Percentiles rank a stretch among this genome's conserved stretches.
Conservation (phyloP, 2,797 vertebrate species). For the Gadopsis marmoratus region DNA sequence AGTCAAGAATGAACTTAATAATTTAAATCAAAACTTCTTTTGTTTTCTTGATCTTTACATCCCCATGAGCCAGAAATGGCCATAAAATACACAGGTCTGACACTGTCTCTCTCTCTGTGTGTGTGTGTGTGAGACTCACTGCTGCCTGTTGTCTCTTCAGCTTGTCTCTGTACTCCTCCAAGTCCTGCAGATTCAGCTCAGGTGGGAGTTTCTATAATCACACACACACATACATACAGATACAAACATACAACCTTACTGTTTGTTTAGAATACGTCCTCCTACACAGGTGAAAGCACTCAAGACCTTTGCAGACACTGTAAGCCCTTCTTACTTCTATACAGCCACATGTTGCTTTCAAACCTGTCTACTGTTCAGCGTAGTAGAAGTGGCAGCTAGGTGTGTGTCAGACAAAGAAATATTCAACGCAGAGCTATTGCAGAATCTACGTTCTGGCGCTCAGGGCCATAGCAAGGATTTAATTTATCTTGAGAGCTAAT, state of each 20-base stretch:
- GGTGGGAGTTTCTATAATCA: constrained; percentile 91
- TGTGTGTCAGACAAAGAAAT: constrained; percentile 26
- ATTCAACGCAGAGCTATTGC: constrained; percentile 24
- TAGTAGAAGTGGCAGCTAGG: neutral
- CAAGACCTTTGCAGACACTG: constrained; percentile 6
- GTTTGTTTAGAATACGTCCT: constrained; percentile 20
- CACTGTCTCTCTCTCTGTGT: no score
- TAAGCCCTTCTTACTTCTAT: neutral
- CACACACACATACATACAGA: constrained; percentile 38
- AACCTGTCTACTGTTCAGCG: neutral
- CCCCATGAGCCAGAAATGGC: no score
- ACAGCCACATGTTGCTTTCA: neutral
- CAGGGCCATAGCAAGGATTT: constrained; percentile 27
- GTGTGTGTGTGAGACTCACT: constrained; percentile 81
- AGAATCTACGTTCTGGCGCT: constrained; percentile 26
- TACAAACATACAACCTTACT: constrained; percentile 37
- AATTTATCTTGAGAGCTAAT: constrained; percentile 37
- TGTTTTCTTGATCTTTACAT: neutral
- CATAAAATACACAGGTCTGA: neutral
- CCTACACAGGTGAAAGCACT: constrained; percentile 11
- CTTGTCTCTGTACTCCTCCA: constrained; percentile 95
- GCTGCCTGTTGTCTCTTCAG: constrained; percentile 95
- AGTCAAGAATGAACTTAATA: neutral
- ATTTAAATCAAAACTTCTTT: neutral
- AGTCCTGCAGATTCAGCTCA: constrained; percentile 93